These are phyloP conservation scores for Astatoreochromis straeleni DNA, from an alignment of 2,113 vertebrate species.

Conservation along the genomic window DNA sequence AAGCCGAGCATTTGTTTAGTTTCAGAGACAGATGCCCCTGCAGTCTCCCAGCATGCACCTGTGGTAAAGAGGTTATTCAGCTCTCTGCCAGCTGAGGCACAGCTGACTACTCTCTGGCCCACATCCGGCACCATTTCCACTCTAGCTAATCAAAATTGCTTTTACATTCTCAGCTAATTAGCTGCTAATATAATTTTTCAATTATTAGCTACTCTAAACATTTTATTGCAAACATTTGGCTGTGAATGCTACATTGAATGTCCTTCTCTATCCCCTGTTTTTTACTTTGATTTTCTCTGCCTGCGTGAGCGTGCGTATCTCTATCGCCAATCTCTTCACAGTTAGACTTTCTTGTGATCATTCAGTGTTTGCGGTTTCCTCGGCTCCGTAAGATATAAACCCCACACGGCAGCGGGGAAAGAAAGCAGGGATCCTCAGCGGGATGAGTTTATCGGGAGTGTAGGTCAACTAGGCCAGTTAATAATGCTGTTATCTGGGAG, in stretches of 20 bases:
- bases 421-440: conserved; percentile 48
- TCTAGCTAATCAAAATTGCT: conserved; percentile 59
- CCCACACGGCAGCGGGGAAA: conserved; percentile 8
- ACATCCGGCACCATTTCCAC: conserved; percentile 46
- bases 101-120: conserved; percentile 65
- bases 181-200: conserved; percentile 58
- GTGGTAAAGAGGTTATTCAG: conserved; percentile 53
- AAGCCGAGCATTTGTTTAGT: conserved; percentile 26
- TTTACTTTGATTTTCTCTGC: background rate
- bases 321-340: conserved; percentile 7
- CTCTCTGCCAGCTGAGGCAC: conserved; percentile 65
- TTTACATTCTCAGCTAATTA: conserved; percentile 63
- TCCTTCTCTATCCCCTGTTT: background rate
- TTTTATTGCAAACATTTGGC: conserved; percentile 51
- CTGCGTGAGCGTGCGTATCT: background rate
- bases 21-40: conserved; percentile 14
- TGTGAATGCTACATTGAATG: background rate
- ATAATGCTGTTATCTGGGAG: conserved; percentile 66
- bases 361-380: conserved; percentile 30
- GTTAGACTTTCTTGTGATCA: conserved; percentile 34
- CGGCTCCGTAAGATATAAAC: conserved; percentile 54
- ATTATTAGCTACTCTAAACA: conserved; percentile 53
- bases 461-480: conserved; percentile 69
- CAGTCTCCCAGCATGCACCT: conserved; percentile 62
- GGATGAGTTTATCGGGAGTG: conserved; percentile 61